Percentiles rank a stretch among this genome's conserved stretches.
Evolutionary conservation across 2,888 invertebrate genomes (phyloP).

Genomic region (Tanaodytes sp.): DNA sequence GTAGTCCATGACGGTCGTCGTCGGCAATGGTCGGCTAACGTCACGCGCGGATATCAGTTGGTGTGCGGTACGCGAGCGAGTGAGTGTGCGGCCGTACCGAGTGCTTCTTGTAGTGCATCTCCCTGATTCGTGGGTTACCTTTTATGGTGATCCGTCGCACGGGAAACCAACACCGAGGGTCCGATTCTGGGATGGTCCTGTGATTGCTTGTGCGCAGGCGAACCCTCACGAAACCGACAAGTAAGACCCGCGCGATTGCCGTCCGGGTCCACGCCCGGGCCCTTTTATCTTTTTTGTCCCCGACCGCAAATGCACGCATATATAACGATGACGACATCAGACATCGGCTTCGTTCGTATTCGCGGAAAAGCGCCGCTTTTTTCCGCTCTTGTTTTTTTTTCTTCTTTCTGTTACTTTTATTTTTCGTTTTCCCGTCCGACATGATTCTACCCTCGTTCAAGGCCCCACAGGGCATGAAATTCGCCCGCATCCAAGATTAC

Average conservation of each 20-base stretch:
- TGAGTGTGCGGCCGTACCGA: slow-evolving; percentile 9
- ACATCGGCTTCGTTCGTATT: slow-evolving; percentile 56
- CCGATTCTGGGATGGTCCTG: slow-evolving; percentile 60
- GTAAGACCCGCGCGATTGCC: slow-evolving; percentile 16
- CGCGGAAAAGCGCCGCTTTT: slow-evolving; percentile 25
- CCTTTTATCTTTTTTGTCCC: slow-evolving; percentile 41
- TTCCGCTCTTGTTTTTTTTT: slow-evolving; percentile 5
- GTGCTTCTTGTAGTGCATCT: slow-evolving; percentile 40
- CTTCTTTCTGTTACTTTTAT: too few relatives aligned
- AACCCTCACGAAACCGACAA: slow-evolving; percentile 31
- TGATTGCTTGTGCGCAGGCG: slow-evolving; percentile 29
- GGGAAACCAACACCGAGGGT: slow-evolving; percentile 48
- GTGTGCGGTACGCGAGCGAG: slow-evolving; percentile 34
- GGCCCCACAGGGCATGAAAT: too few relatives aligned
- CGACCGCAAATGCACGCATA: slow-evolving; percentile 56
- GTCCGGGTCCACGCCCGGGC: background rate
- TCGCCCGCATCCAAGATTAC: too few relatives aligned
- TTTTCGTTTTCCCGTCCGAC: too few relatives aligned
- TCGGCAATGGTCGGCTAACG: too few relatives aligned
- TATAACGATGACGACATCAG: slow-evolving; percentile 68
- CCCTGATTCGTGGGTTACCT: slow-evolving; percentile 65
- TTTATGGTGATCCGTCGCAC: slow-evolving; percentile 69
- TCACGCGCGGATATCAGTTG: slow-evolving; percentile 22
- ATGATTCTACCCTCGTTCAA: too few relatives aligned
- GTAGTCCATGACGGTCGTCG: slow-evolving; percentile 15